Percentiles rank a stretch among this genome's conserved stretches.
Evolutionary conservation across 2,888 invertebrate species (phyloP).

Genomic region (Xestoiulus laeticollis): DNA sequence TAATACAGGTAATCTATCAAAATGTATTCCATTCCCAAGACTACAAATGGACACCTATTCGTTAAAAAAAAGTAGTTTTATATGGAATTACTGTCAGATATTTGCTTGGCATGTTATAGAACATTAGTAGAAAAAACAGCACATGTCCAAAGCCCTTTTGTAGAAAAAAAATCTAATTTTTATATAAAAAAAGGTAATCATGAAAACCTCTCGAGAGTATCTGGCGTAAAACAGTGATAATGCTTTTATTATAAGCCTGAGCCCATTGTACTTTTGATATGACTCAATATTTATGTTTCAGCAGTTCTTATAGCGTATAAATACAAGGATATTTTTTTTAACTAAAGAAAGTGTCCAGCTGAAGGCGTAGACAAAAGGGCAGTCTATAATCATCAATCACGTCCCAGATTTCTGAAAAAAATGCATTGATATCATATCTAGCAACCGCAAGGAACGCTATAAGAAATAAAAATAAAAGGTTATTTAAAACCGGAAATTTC

Average conservation of each 20-base stretch:
- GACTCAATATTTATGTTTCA: slow-evolving; percentile 22
- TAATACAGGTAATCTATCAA: background rate
- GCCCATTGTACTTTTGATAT: background rate
- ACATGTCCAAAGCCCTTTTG: background rate
- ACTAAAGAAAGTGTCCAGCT: background rate
- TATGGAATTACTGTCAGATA: background rate
- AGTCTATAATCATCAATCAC: background rate
- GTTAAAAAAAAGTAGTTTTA: background rate
- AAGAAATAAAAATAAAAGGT: background rate
- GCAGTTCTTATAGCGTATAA: background rate
- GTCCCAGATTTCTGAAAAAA: background rate
- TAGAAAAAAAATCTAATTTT: background rate
- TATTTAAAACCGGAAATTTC: background rate
- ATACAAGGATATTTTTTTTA: background rate
- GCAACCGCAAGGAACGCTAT: background rate
- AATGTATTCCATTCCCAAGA: background rate
- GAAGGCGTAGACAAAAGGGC: background rate
- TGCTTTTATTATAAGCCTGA: background rate
- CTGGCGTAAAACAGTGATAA: slow-evolving; percentile 8
- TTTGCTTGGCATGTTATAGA: background rate
- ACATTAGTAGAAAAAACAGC: background rate
- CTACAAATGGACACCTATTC: background rate
- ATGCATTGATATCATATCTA: background rate
- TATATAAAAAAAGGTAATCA: background rate
- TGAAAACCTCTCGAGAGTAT: background rate